phyloP scores from a whole-genome alignment of 92 coral and sea anemone genomes.

The Zoanthus gigantus region DNA sequence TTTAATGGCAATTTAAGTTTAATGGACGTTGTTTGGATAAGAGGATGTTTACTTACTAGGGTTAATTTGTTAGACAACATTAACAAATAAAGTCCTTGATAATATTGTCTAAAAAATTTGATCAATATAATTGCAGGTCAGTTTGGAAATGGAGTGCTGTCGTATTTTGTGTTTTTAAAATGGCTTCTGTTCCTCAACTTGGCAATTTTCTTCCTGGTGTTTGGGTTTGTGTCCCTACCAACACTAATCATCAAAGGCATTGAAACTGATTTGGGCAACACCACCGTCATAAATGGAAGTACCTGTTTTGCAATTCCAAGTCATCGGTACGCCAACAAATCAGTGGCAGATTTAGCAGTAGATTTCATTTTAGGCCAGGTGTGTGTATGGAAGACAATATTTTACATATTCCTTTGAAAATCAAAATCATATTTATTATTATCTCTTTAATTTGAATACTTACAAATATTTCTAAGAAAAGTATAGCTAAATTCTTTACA shows the following conservation, averaged over 20 bases:
- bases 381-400: background rate
- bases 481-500: no score
- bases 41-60: no score
- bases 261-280: conserved; percentile 1
- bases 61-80: no score
- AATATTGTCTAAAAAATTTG: no score
- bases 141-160: conserved; percentile 99
- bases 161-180: conserved; percentile 94
- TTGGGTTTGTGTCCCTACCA: conserved; percentile 86
- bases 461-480: no score
- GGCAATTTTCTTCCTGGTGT: conserved; percentile 82
- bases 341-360: conserved; percentile 58
- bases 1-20: no score
- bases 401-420: no score
- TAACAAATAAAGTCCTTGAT: no score
- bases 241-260: conserved; percentile 58
- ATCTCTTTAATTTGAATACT: no score
- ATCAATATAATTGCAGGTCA: conserved; percentile 73
- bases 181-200: conserved; percentile 94
- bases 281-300: conserved; percentile 1
- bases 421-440: no score
- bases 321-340: conserved; percentile 46
- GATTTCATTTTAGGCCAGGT: conserved; percentile 97
- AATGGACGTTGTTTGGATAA: no score
- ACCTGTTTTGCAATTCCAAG: conserved; percentile 31